These are phyloP conservation scores for Oryzias javanicus DNA, from an alignment of 2,113 vertebrate species.

Conservation along the genomic window DNA sequence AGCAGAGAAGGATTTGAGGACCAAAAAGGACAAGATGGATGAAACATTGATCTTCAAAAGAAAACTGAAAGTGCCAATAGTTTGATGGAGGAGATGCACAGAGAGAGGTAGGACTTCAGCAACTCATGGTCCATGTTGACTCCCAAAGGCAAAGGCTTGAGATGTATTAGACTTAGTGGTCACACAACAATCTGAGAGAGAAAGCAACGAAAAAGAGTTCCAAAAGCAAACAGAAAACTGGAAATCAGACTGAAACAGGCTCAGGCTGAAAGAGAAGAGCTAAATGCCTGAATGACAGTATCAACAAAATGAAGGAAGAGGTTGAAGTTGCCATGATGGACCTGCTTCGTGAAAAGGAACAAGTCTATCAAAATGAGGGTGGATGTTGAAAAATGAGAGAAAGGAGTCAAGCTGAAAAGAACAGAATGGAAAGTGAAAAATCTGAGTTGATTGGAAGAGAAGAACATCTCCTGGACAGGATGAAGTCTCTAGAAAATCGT, in stretches of 20 bases:
- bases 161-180: too few relatives aligned
- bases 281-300: background rate
- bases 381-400: background rate
- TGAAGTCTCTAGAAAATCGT: background rate
- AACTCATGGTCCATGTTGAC: too few relatives aligned
- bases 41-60: too few relatives aligned
- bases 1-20: too few relatives aligned
- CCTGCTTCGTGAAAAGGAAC: background rate
- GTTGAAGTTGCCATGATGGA: background rate
- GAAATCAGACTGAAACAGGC: too few relatives aligned
- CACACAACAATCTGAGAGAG: too few relatives aligned
- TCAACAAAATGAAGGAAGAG: background rate
- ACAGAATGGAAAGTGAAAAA: background rate
- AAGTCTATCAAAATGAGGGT: background rate
- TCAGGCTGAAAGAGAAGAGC: background rate
- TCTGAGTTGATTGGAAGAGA: background rate
- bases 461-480: background rate
- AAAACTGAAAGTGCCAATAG: too few relatives aligned
- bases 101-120: too few relatives aligned
- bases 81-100: too few relatives aligned
- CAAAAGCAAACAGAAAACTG: too few relatives aligned
- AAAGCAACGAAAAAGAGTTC: background rate
- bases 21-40: too few relatives aligned
- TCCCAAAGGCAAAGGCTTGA: too few relatives aligned
- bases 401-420: background rate